These are phyloP conservation scores for Biston stratarius DNA, from an alignment of 2,888 invertebrate genomes.

Conservation along the genomic window DNA sequence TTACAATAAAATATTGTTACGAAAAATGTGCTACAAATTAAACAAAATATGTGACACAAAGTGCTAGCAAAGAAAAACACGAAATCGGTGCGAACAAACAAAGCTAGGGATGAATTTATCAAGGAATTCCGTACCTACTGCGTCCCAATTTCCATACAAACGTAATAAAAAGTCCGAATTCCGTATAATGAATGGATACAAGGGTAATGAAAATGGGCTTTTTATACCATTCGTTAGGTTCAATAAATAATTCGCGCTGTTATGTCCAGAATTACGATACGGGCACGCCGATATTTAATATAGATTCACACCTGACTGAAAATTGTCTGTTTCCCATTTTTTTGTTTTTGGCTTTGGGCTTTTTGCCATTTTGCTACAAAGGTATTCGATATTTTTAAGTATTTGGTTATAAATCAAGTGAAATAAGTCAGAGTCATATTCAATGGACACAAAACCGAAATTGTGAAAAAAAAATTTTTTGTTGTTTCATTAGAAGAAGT, in stretches of 20 bases:
- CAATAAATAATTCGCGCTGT: constrained; percentile 48
- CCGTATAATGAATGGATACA: constrained; percentile 65
- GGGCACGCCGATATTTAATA: constrained; percentile 22
- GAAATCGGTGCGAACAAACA: constrained; percentile 64
- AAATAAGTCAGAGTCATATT: no score
- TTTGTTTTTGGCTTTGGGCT: no score
- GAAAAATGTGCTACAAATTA: constrained; percentile 10
- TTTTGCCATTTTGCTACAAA: no score
- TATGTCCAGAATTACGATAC: constrained; percentile 39
- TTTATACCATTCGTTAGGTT: constrained; percentile 60
- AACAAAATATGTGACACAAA: constrained; percentile 10
- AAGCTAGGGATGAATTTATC: constrained; percentile 64
- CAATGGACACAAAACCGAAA: no score
- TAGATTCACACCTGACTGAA: constrained; percentile 16
- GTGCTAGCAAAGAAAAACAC: constrained; percentile 38
- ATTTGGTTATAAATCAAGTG: no score
- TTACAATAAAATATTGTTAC: no score
- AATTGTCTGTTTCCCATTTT: neutral
- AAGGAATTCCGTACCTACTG: constrained; percentile 55
- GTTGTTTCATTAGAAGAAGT: no score
- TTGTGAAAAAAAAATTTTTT: no score
- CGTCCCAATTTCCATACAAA: constrained; percentile 71
- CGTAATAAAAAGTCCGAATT: constrained; percentile 70
- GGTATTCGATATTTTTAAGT: no score
- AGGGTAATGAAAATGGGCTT: constrained; percentile 62